Base-by-base conservation (phyloP, 2,888 invertebrate genomes). In the Tipula confusa region DNA sequence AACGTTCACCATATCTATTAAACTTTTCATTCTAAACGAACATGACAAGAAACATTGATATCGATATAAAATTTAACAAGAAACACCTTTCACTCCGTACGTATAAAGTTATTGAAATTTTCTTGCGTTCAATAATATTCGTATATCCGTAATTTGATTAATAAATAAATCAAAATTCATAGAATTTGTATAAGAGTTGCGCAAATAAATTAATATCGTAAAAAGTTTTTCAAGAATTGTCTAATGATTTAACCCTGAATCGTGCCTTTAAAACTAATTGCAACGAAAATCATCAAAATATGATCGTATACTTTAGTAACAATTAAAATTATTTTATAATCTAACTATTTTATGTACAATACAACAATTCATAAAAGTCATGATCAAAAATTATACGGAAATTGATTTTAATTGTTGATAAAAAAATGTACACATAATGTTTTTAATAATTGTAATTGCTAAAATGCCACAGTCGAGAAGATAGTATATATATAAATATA, bases 81-180 rank as follows among this genome's bases (percentile, higher is more conserved):
- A 64, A 64, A 64, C 64, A 64, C 64, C 64, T 64, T 64, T 64
- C 64, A 64, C 64, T 64, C 64, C 64, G 18, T 64, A n/a, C n/a
- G n/a, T n/a, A n/a, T n/a, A 64, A 48, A 48, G 64, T 64, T 64
- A 64, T 64, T 64, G 64, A 11, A 24, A 64, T 24, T 24, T 6
- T 64, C 1, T 9, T 64, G 64, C 24, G 18, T 24, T 64, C 24
- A 64, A 64, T 24, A 64, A 24, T 64, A n/a, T n/a, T n/a, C n/a
- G n/a, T n/a, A 64, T 24, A 64, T 43, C n/a, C 43, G 43, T 43
- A 43, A 43, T 43, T 43, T 36, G 36, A 9, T 9, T 36, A n/a
- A 7, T 36, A 1, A 9, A 9, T 36, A 5, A 36, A 36, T 9
- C 36, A 43, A 33, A 33, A 43, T 43, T 64, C 24, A 24, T 9